A percentile compares a stretch with the other conserved stretches of the same genome.
These are phyloP conservation scores for Acanthurus leucopareius DNA, from an alignment of 2,797 vertebrate genomes.

Conservation along the genomic window DNA sequence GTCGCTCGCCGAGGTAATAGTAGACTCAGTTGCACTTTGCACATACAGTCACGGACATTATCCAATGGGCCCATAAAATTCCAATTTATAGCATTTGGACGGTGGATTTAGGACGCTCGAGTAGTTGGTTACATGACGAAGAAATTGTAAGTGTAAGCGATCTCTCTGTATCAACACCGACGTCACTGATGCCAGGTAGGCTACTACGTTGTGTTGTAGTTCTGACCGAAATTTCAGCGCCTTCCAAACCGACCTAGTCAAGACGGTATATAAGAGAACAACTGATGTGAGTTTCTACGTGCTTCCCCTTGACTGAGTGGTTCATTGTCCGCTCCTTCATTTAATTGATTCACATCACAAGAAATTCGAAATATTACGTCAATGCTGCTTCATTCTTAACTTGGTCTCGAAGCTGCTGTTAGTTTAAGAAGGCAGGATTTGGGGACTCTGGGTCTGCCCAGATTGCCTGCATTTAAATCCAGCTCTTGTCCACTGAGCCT, in stretches of 20 bases:
- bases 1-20: background rate
- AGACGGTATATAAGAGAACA: too few species aligned
- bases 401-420: too few species aligned
- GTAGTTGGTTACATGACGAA: background rate
- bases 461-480: background rate
- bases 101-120: background rate
- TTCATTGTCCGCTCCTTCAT: background rate
- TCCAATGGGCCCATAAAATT: background rate
- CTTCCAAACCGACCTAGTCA: too few species aligned
- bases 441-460: background rate
- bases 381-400: too few species aligned
- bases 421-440: too few species aligned
- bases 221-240: too few species aligned
- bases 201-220: too few species aligned
- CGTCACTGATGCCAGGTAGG: background rate
- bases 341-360: background rate
- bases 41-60: too few species aligned
- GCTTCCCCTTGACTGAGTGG: background rate
- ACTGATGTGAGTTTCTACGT: background rate
- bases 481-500: background rate
- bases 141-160: background rate
- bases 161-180: background rate
- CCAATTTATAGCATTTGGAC: accelerated
- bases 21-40: background rate
- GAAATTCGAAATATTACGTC: background rate